phyloP scores from a whole-genome alignment of 2,797 vertebrate species.

The Trichosurus vulpecula region DNA sequence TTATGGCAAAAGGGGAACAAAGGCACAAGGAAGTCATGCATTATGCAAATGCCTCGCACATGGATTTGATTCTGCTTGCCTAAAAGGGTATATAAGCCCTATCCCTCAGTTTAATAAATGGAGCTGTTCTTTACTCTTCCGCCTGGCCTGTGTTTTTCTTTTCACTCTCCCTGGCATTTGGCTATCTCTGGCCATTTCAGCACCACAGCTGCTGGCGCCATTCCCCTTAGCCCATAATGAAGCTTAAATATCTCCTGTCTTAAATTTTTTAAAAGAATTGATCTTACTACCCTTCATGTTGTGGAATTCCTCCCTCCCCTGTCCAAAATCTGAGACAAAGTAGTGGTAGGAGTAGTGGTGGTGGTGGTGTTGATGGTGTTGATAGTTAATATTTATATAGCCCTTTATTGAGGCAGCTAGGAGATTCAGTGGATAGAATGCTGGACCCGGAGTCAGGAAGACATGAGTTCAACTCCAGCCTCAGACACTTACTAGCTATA shows the following conservation, averaged over 20 bases:
- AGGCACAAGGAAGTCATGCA: too few relatives aligned
- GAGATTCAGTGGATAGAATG: neutral
- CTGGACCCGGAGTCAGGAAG: neutral
- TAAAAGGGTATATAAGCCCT: too few relatives aligned
- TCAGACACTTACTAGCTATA: neutral
- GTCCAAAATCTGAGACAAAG: neutral
- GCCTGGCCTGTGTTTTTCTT: too few relatives aligned
- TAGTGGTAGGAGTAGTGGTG: neutral
- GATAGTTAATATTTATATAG: neutral
- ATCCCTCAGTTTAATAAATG: too few relatives aligned
- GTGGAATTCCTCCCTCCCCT: neutral
- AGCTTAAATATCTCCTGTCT: neutral
- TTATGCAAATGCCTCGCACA: too few relatives aligned
- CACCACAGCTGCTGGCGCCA: too few relatives aligned
- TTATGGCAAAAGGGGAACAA: too few relatives aligned
- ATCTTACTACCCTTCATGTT: neutral
- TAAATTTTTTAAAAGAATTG: neutral
- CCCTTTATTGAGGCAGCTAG: neutral
- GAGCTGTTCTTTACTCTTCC: too few relatives aligned
- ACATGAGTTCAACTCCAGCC: neutral
- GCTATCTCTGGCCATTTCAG: too few relatives aligned
- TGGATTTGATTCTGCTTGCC: too few relatives aligned
- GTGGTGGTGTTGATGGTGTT: too few relatives aligned
- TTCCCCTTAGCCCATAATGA: neutral
- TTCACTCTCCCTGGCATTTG: too few relatives aligned